Base-by-base conservation (phyloP, 2,888 invertebrate species). In the Coremacera marginata region DNA sequence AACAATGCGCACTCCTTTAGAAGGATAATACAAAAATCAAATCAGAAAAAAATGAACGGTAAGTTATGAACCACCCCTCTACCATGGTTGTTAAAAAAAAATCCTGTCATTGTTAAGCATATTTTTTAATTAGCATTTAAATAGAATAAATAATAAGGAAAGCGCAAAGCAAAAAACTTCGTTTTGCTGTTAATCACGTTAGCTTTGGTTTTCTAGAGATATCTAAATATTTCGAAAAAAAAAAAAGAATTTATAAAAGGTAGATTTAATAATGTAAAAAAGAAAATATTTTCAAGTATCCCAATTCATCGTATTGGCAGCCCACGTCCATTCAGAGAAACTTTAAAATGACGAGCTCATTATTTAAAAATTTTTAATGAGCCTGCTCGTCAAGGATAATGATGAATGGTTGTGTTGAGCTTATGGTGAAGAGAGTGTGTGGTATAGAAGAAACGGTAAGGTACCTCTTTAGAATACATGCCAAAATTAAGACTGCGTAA, bases 201-300 rank as follows among this genome's bases (percentile, higher is more conserved):
- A 74, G 74, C 65, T 65, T 74, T 67, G 74, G 74, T 67, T 74
- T 67, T 31, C 44, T 34, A 31, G 62, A 44, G 62, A 67, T 27
- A 63, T 34, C 37, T n/a, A 9, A n/a, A 19, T n/a, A 5, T 67
- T 44, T 44, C 0, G 31, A 22, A 27, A 63, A 63, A 63, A 63
- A 63, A 63, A 14, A 73, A 16, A 25, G 19, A 70, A 72, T 14
- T 19, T 22, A 31, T 57, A 27, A 70, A 70, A 31, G 34, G n/a
- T 16, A 52, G 37, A 8, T 22, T 27, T 19, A 44, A 49, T 5
- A 19, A 67, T 11, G 25, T 3, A 62, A 22, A 27, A 62, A 62
- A 11, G 5, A 62, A 62, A 62, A 62, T 22, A 25, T 25, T 22
- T 71, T 71, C 31, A 74, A 73, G 73, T 74, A 34, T 74, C 65